Base-by-base conservation (phyloP, 2,888 invertebrate genomes). In the Oligia fasciuncula region DNA sequence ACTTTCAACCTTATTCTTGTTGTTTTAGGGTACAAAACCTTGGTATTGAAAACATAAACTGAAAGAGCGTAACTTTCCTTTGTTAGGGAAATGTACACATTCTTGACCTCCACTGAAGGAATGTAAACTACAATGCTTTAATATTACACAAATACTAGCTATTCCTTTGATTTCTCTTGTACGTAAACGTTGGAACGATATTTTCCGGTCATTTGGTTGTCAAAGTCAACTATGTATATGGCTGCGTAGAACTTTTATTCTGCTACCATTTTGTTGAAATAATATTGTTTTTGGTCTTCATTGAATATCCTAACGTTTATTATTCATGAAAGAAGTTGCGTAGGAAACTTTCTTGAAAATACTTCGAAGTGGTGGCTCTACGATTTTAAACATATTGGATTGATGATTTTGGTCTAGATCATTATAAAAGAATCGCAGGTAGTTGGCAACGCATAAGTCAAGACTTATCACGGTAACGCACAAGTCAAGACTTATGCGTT, bases 1-100 rank as follows among this genome's bases (percentile, higher is more conserved):
- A 85, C 65, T 80, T 73, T 69, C 74, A 72, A 75, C 81, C 74
- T 67, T 85, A 69, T 0, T 14, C 3, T 40, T 40, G 23, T 49
- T 57, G 73, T 67, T 76, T 73, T 51, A 84, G 29, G 40, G 74
- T 70, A 51, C 43, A 73, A 77, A 85, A 63, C 72, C 63, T 77
- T 86, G 72, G 11, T 63, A 80, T 74, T 72, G 23, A 66, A 57
- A 85, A 85, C 81, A 74, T 54, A 74, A 85, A 87, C 72, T 73
- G 84, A 77, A 75, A 51, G 65, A 80, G 43, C 74, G 69, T 77
- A 80, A 75, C 87, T 87, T 87, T 87, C 87, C 85, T 87, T 85
- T 85, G 85, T 85, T 85, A 85, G 70, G 76, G 85, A 85, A 87
- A 85, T 81, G 82, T 85, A 87, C 85, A 85, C 87, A 85, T 85